Base-by-base conservation (phyloP, 2,797 vertebrate genomes). In the Craterocephalus amniculus region DNA sequence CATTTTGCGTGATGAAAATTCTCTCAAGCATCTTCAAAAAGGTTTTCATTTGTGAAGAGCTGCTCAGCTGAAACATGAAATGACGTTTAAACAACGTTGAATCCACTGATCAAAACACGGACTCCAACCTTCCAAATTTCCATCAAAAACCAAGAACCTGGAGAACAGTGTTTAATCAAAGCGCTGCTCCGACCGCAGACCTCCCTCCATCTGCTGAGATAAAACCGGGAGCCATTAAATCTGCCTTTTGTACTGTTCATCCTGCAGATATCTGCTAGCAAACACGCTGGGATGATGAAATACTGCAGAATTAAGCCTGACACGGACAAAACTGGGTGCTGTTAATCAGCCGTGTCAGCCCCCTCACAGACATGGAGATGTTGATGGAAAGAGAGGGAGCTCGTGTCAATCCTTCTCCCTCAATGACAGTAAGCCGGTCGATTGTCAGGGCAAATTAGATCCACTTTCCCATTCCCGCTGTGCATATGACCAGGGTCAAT, bases 321-420 rank as follows among this genome's bases (percentile, higher is more conserved):
- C 45, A 48, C 45, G 22, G 45, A 22, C 45, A 8, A 51, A 51
- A 26, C 10, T 70, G 72, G 70, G 22, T 20, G 69, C 1, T 29
- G 73, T 81, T 84, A 83, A 83, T 88, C 74, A 70, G 70, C 65
- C 34, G 54, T 79, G 81, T 80, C 63, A 63, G 52, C 70, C 36
- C 63, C 40, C 20, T 62, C 59, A 36, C 64, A 7, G 16, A 36
- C 67, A 75, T 0, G 29, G 45, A 56, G 72, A 26, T 62, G 61
- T 9, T 61, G 63, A 71, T 61, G 56, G 52, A 70, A 58, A 0
- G 43, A 67, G 75, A 76, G 29, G 20, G 62, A 76, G 58, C 34
- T 71, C 1, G 0, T 1, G 70, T 75, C 31, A 57, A 68, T 16
- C 6, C 35, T 2, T 40, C 52, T n/a, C 36, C 18, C 2, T 10